Evolutionary conservation across 2,888 invertebrate genomes (phyloP).

Genomic region (Epinotia nisella): DNA sequence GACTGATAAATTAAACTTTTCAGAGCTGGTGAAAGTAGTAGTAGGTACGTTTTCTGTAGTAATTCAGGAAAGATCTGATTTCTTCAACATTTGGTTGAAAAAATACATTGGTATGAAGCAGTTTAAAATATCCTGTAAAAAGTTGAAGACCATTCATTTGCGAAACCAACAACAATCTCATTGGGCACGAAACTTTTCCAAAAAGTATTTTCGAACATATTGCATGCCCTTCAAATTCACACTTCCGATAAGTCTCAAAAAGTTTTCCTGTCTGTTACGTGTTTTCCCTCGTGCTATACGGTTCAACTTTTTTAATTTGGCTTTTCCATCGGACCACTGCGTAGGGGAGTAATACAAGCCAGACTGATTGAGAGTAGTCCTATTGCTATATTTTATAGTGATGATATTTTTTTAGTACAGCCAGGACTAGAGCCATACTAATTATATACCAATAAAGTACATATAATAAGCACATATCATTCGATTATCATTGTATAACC

Average conservation of each 20-base stretch:
- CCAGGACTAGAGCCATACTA: neutral
- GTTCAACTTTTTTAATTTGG: constrained; percentile 79
- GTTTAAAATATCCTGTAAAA: neutral
- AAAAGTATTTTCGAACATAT: constrained; percentile 15
- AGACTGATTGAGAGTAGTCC: constrained; percentile 35
- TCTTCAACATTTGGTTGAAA: neutral
- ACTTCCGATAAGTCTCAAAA: constrained; percentile 33
- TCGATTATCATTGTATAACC: neutral
- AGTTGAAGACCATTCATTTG: neutral
- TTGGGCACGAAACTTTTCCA: constrained; percentile 1
- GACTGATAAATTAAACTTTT: no score
- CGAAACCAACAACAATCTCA: neutral
- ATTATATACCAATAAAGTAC: neutral
- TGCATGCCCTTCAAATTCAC: constrained; percentile 27
- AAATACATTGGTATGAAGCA: neutral
- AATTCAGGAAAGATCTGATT: no score
- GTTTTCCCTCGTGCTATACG: constrained; percentile 29
- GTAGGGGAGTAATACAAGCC: constrained; percentile 33
- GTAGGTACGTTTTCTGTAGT: no score
- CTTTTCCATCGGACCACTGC: constrained; percentile 47
- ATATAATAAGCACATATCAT: no score
- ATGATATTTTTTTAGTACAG: neutral
- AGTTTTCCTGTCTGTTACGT: constrained; percentile 29
- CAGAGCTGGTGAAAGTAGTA: no score
- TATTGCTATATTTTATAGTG: neutral